Evolutionary conservation across 2,797 vertebrate genomes (phyloP).

Genomic region (Sus cebifrons): DNA sequence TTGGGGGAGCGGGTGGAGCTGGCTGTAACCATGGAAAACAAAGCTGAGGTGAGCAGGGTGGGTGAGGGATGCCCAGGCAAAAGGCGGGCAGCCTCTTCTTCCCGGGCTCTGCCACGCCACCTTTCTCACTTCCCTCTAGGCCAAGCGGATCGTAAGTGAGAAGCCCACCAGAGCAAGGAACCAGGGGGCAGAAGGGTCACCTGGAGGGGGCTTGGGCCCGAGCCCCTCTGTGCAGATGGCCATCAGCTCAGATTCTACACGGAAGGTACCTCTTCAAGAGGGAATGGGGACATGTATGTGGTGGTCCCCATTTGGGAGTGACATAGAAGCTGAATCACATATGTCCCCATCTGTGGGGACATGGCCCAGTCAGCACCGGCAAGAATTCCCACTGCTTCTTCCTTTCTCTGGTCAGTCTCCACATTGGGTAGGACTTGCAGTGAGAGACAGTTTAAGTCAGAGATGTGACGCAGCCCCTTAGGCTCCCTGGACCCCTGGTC

Average conservation of each 20-base stretch:
- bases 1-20: slow-evolving; percentile 95
- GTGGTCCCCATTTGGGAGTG: not conserved
- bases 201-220: slow-evolving; percentile 88
- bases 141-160: slow-evolving; percentile 95
- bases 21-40: slow-evolving; percentile 95
- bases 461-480: not conserved
- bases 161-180: slow-evolving; percentile 86
- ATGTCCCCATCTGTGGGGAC: not conserved
- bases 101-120: slow-evolving; percentile 1
- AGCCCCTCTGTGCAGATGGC: slow-evolving; percentile 89
- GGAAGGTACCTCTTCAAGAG: slow-evolving; percentile 89
- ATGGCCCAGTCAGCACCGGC: not conserved
- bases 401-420: not conserved
- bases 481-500: not conserved
- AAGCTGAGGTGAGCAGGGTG: slow-evolving; percentile 91
- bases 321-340: not conserved
- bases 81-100: too few relatives aligned
- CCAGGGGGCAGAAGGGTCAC: slow-evolving; percentile 89
- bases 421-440: not conserved
- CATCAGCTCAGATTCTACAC: slow-evolving; percentile 89
- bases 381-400: slow-evolving; percentile 5
- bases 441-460: not conserved
- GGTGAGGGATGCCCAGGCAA: slow-evolving; percentile 74
- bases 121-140: slow-evolving; percentile 87
- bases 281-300: not conserved